These are phyloP conservation scores for Homarus gammarus DNA, from an alignment of 2,888 invertebrate genomes.

Conservation along the genomic window DNA sequence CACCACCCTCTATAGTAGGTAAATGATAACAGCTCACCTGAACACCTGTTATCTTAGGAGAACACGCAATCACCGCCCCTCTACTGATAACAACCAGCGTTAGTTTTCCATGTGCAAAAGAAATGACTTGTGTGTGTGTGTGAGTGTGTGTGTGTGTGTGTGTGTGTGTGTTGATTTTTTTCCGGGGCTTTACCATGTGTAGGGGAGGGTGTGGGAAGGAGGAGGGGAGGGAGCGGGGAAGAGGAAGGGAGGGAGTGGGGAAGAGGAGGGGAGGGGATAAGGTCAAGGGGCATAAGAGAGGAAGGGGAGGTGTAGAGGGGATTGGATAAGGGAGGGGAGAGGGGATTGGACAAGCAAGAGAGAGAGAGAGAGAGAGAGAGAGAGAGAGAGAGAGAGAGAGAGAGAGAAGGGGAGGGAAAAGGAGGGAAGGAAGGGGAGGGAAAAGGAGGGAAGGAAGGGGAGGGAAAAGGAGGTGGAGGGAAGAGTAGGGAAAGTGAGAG, in stretches of 20 bases:
- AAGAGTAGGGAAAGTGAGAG: not conserved
- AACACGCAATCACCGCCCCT: no score
- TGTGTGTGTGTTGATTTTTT: not conserved
- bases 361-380: not conserved
- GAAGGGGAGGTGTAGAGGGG: not conserved
- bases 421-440: not conserved
- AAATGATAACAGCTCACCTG: no score
- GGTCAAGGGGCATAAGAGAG: not conserved
- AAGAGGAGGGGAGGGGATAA: not conserved
- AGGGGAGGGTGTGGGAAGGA: not conserved
- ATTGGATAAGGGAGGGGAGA: not conserved
- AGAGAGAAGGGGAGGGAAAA: not conserved
- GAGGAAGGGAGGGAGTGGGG: not conserved
- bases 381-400: not conserved
- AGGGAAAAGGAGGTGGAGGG: not conserved
- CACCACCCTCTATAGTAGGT: no score
- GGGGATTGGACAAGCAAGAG: not conserved
- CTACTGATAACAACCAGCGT: no score
- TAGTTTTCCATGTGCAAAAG: no score
- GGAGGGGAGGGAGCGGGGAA: not conserved
- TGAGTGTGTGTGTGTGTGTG: constrained; percentile 26
- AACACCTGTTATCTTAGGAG: no score
- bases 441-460: not conserved
- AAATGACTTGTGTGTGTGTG: constrained; percentile 26
- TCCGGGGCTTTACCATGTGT: not conserved